phyloP scores from a whole-genome alignment of 2,888 invertebrate genomes.

The Alcis repandata region DNA sequence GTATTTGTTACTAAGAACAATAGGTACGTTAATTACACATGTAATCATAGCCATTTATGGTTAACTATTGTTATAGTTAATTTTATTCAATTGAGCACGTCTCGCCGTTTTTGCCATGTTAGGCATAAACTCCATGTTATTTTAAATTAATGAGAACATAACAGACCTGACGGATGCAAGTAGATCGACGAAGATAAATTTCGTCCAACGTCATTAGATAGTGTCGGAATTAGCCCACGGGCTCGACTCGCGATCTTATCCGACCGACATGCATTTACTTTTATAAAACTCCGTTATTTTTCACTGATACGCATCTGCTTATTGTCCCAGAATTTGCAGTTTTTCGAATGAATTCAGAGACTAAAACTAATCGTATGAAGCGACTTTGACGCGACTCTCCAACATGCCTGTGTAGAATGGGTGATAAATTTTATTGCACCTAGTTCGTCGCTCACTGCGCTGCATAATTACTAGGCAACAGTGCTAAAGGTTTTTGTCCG shows the following conservation, averaged over 20 bases:
- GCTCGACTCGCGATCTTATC: slow-evolving; percentile 44
- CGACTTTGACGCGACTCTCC: slow-evolving; percentile 1
- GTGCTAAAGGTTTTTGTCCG: slow-evolving; percentile 46
- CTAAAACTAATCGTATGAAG: slow-evolving; percentile 17
- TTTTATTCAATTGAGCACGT: slow-evolving; percentile 3
- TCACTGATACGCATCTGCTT: slow-evolving; percentile 39
- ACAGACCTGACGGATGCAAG: slow-evolving; percentile 31
- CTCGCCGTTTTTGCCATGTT: neutral
- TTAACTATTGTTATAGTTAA: neutral
- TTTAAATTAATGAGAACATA: slow-evolving; percentile 31
- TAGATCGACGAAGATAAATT: slow-evolving; percentile 34
- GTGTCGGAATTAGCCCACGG: slow-evolving; percentile 38
- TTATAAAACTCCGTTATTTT: slow-evolving; percentile 45
- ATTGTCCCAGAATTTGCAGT: slow-evolving; percentile 36
- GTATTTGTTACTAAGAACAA: too few relatives aligned
- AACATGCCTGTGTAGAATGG: slow-evolving; percentile 24
- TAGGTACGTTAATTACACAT: too few relatives aligned
- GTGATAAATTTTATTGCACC: slow-evolving; percentile 34
- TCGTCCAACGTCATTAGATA: slow-evolving; percentile 40
- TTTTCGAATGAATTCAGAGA: slow-evolving; percentile 30
- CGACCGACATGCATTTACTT: slow-evolving; percentile 44
- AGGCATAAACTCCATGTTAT: slow-evolving; percentile 1
- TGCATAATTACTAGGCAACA: slow-evolving; percentile 46
- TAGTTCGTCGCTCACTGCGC: slow-evolving; percentile 29
- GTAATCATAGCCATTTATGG: too few relatives aligned